Conservation (phyloP, 2,888 invertebrate genomes). For the Lydus trimaculatus region DNA sequence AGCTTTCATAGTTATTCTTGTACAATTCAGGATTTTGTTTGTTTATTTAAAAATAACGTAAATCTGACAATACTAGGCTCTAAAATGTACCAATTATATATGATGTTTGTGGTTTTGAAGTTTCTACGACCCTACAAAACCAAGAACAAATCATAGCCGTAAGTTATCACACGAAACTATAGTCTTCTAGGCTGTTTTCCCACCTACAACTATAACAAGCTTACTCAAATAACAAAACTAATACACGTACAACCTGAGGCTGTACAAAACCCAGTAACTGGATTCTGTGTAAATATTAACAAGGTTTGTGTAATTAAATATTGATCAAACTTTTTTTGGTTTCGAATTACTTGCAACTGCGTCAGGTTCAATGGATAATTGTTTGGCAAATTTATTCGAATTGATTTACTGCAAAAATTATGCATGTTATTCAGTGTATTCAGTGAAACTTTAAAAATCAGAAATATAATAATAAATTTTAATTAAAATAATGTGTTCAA, state of each 20-base stretch:
- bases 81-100: not conserved
- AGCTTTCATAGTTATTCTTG: no score
- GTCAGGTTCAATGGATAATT: not conserved
- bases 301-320: conserved; percentile 23
- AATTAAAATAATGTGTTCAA: conserved; percentile 12
- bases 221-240: conserved; percentile 34
- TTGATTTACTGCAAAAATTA: not conserved
- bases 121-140: conserved; percentile 21
- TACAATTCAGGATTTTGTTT: no score
- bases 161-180: conserved; percentile 29
- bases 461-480: conserved; percentile 6
- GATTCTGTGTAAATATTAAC: conserved; percentile 28
- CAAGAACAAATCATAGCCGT: conserved; percentile 31
- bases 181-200: conserved; percentile 23
- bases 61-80: not conserved
- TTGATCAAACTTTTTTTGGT: conserved; percentile 25
- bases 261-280: conserved; percentile 19
- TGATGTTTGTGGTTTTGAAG: conserved; percentile 22
- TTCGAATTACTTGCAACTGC: conserved; percentile 22
- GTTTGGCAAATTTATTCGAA: not conserved
- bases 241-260: conserved; percentile 17
- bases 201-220: conserved; percentile 31
- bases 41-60: no score
- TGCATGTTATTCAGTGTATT: not conserved
- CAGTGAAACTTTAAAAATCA: no score